Percentiles rank a stretch among this genome's conserved stretches.
Evolutionary conservation across 2,888 invertebrate species (phyloP).

Genomic region (Callyntrura sp.): DNA sequence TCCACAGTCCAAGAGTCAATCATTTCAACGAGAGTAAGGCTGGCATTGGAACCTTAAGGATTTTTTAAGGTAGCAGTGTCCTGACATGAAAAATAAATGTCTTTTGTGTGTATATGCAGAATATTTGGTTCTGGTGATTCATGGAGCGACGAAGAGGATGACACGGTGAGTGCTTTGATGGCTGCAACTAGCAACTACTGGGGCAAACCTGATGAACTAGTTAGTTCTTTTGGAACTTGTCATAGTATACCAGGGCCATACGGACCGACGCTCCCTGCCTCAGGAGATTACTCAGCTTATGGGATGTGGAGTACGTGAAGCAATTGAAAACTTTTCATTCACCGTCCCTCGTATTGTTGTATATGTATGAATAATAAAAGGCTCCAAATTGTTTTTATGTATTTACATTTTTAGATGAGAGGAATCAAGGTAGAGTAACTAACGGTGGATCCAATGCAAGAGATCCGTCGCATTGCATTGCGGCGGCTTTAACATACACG

Average conservation of each 20-base stretch:
- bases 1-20: conserved; percentile 52
- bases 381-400: conserved; percentile 3
- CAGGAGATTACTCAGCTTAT: conserved; percentile 93
- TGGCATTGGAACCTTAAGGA: too few species aligned
- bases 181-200: conserved; percentile 89
- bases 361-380: too few species aligned
- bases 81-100: too few species aligned
- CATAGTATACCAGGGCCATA: conserved; percentile 86
- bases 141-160: conserved; percentile 84
- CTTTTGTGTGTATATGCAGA: conserved; percentile 24
- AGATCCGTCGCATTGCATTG: conserved; percentile 90
- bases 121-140: conserved; percentile 81
- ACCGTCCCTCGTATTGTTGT: too few species aligned
- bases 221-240: conserved; percentile 82
- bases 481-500: conserved; percentile 93
- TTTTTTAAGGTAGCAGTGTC: too few species aligned
- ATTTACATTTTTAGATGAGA: conserved; percentile 70
- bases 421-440: conserved; percentile 66
- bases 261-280: conserved; percentile 93
- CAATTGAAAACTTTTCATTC: conserved; percentile 2
- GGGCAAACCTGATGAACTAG: conserved; percentile 75
- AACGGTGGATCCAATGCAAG: conserved; percentile 69
- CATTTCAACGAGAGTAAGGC: conserved; percentile 53
- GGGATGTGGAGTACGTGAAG: conserved; percentile 90
- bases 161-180: conserved; percentile 88